Evolutionary conservation across 2,113 vertebrate species (phyloP).

Genomic region (Stercorarius parasiticus): DNA sequence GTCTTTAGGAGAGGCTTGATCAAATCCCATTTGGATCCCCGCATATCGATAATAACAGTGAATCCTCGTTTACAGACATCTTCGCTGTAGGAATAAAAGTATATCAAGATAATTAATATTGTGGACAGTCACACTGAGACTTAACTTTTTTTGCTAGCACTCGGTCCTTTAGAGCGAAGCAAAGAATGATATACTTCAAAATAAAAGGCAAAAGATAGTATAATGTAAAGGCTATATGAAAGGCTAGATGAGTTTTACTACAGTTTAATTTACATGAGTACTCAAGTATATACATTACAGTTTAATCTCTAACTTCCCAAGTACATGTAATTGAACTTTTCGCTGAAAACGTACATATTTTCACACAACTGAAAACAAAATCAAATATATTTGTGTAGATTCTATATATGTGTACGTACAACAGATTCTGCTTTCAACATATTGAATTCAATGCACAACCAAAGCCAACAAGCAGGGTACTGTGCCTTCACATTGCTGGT

Average conservation of each 20-base stretch:
- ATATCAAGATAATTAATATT: constrained; percentile 13
- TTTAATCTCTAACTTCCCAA: neutral
- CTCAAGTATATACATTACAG: neutral
- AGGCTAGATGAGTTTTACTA: neutral
- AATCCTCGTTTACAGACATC: constrained; percentile 97
- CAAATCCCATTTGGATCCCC: constrained; percentile 98
- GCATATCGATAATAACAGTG: constrained; percentile 99
- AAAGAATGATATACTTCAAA: neutral
- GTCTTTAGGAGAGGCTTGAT: constrained; percentile 98
- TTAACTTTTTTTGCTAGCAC: neutral
- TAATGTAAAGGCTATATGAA: neutral
- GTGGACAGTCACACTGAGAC: neutral
- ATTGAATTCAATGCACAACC: neutral
- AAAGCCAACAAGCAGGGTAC: neutral
- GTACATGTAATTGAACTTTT: neutral
- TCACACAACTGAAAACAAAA: neutral
- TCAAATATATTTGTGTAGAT: neutral
- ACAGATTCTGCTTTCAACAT: neutral
- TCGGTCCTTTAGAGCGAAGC: neutral
- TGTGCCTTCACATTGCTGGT: neutral
- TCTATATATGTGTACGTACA: neutral
- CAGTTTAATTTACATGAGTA: neutral
- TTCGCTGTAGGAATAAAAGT: constrained; percentile 81
- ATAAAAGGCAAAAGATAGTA: neutral
- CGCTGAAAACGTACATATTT: neutral